Evolutionary conservation across 2,888 invertebrate species (phyloP).

Genomic region (Physocephala rufipes): DNA sequence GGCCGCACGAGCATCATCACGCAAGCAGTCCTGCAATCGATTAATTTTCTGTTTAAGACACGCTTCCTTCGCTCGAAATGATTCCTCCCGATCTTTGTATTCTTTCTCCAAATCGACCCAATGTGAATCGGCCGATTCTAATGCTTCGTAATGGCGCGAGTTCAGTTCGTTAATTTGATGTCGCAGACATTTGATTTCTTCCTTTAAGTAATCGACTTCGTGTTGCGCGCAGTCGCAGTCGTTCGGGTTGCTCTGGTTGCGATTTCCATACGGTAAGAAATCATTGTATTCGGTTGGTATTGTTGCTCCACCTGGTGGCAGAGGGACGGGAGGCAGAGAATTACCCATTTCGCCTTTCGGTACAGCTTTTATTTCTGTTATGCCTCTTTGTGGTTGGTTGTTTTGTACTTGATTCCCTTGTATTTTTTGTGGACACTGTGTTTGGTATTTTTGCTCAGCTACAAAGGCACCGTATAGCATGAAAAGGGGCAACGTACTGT

Average conservation of each 20-base stretch:
- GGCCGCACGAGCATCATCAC: slow-evolving; percentile 67
- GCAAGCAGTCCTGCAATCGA: slow-evolving; percentile 68
- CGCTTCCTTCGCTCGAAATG: slow-evolving; percentile 66
- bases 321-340: slow-evolving; percentile 22
- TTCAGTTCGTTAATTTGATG: slow-evolving; percentile 69
- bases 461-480: slow-evolving; percentile 50
- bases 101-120: slow-evolving; percentile 76
- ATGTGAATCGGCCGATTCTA: slow-evolving; percentile 77
- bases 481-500: slow-evolving; percentile 55
- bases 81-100: slow-evolving; percentile 71
- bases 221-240: slow-evolving; percentile 36
- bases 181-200: slow-evolving; percentile 58
- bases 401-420: background rate
- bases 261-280: slow-evolving; percentile 9
- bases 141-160: slow-evolving; percentile 74
- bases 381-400: background rate
- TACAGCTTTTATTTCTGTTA: background rate
- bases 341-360: slow-evolving; percentile 42
- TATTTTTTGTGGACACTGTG: slow-evolving; percentile 29
- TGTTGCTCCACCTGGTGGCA: slow-evolving; percentile 14
- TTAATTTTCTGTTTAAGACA: slow-evolving; percentile 69
- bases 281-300: slow-evolving; percentile 6
- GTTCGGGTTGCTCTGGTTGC: background rate
- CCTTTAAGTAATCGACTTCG: slow-evolving; percentile 53
- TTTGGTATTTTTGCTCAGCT: slow-evolving; percentile 30